A percentile compares a stretch with the other conserved stretches of the same genome.
Evolutionary conservation across 2,888 invertebrate species (phyloP).

Genomic region (Phragmatobia fuliginosa): DNA sequence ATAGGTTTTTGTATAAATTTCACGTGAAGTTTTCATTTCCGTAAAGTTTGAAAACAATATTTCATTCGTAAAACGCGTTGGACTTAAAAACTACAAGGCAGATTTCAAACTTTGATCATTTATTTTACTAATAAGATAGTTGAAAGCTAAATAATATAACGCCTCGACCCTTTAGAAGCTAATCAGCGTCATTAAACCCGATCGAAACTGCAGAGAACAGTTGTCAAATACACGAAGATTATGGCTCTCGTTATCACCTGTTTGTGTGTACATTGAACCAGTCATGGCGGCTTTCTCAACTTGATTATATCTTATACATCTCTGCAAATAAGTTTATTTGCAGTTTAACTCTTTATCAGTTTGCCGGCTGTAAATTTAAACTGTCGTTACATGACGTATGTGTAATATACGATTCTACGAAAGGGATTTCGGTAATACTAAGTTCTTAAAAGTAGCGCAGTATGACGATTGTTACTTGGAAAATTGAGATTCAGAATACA

Average conservation of each 20-base stretch:
- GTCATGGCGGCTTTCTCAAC: constrained; percentile 10
- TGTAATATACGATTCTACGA: background rate
- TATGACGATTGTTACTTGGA: background rate
- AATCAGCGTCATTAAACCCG: background rate
- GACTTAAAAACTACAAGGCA: background rate
- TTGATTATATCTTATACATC: constrained; percentile 15
- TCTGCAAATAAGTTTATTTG: constrained; percentile 33
- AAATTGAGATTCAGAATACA: background rate
- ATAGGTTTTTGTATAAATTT: no score
- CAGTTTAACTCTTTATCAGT: constrained; percentile 13
- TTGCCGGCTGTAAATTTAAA: background rate
- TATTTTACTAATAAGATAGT: no score
- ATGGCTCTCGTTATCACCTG: constrained; percentile 3
- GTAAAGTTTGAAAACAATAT: no score
- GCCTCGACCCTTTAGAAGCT: background rate
- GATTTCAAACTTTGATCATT: no score
- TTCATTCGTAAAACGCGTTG: background rate
- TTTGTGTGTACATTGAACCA: background rate
- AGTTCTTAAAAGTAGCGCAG: background rate
- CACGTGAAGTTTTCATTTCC: no score
- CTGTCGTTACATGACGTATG: constrained; percentile 1
- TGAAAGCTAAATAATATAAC: background rate
- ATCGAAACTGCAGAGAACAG: background rate
- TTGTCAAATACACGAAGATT: constrained; percentile 1
- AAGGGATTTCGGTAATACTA: background rate